Evolutionary conservation across 2,888 invertebrate species (phyloP).

Genomic region (Timandra comae): DNA sequence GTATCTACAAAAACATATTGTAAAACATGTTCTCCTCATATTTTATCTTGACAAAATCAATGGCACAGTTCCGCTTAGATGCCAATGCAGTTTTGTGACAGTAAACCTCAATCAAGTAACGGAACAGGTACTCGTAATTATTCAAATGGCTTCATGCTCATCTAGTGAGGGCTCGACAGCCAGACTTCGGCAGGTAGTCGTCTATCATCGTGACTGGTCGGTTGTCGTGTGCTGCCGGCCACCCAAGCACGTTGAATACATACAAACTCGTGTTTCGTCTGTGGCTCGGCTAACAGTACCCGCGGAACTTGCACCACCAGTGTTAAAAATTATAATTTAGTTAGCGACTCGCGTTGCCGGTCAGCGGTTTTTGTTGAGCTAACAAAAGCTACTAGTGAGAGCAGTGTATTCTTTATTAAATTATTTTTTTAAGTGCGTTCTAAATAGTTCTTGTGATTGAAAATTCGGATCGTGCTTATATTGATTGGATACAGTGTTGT

Average conservation of each 20-base stretch:
- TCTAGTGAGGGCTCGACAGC: constrained; percentile 18
- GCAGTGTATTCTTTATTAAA: not conserved
- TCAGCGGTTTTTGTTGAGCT: no score
- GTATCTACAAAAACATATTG: no score
- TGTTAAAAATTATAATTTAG: constrained; percentile 15
- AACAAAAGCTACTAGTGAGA: no score
- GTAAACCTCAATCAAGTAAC: constrained; percentile 7
- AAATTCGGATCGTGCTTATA: no score
- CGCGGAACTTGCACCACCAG: constrained; percentile 9
- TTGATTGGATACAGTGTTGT: no score
- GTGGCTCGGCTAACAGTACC: constrained; percentile 31
- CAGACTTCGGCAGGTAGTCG: constrained; percentile 42
- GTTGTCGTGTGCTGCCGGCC: constrained; percentile 47
- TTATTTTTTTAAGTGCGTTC: not conserved
- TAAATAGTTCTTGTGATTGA: no score
- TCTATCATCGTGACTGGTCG: constrained; percentile 56
- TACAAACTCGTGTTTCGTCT: no score
- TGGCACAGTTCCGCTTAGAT: constrained; percentile 5
- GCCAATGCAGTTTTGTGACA: not conserved
- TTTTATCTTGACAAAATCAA: constrained; percentile 4
- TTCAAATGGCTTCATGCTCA: constrained; percentile 24
- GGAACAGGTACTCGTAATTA: constrained; percentile 20
- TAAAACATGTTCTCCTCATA: constrained; percentile 1
- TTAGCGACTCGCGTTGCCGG: constrained; percentile 8
- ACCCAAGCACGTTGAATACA: constrained; percentile 40